Evolutionary conservation across 2,797 vertebrate species (phyloP).

Genomic region (Labeo calbasu): DNA sequence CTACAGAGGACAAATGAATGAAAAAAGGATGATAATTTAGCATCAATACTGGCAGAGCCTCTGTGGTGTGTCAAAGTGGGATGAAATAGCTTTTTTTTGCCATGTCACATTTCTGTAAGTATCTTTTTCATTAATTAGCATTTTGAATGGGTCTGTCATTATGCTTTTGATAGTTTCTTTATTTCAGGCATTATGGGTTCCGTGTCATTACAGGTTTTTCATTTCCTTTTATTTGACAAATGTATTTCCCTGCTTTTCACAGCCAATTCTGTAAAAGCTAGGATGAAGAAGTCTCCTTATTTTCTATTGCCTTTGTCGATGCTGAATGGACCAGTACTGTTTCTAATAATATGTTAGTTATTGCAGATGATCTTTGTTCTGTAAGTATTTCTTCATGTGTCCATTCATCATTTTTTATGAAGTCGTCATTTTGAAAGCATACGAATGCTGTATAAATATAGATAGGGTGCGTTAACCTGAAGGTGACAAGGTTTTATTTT

Average conservation of each 20-base stretch:
- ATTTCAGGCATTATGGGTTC: background rate
- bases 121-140: background rate
- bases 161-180: background rate
- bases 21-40: background rate
- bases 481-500: background rate
- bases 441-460: background rate
- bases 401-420: background rate
- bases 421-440: background rate
- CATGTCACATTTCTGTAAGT: slow-evolving; percentile 10
- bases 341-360: background rate
- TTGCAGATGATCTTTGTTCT: background rate
- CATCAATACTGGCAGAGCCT: too few relatives aligned
- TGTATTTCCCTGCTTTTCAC: background rate
- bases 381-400: background rate
- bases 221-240: slow-evolving; percentile 15
- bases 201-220: background rate
- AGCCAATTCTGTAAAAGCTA: background rate
- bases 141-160: slow-evolving; percentile 3
- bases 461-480: background rate
- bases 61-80: background rate
- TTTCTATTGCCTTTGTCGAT: background rate
- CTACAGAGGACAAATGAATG: background rate
- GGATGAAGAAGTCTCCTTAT: background rate
- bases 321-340: background rate
- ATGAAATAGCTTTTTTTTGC: background rate